These are phyloP conservation scores for Ostrea denselamellosa DNA, from an alignment of 1,140 invertebrate species.

Conservation along the genomic window DNA sequence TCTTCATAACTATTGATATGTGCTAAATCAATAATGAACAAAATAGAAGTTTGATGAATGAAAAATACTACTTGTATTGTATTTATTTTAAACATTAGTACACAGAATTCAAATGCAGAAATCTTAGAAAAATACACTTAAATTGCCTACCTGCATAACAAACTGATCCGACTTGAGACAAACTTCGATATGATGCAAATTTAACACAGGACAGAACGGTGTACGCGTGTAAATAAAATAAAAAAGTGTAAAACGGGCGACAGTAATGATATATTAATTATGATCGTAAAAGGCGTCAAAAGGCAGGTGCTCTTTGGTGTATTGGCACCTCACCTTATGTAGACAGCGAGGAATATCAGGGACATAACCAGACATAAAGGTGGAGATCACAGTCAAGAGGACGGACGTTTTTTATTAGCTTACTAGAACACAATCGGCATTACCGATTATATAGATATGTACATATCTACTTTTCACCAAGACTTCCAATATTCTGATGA, in stretches of 20 bases:
- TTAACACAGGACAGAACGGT: background rate
- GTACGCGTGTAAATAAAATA: slow-evolving; percentile 30
- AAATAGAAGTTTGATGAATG: no score
- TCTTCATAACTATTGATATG: no score
- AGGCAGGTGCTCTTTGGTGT: slow-evolving; percentile 11
- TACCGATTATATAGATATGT: background rate
- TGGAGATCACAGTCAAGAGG: background rate
- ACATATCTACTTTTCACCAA: background rate
- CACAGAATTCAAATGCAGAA: no score
- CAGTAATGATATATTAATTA: slow-evolving; percentile 35
- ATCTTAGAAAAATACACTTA: no score
- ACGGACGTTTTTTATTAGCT: slow-evolving; percentile 13
- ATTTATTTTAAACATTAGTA: no score
- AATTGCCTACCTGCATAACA: slow-evolving; percentile 2
- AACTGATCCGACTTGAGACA: background rate
- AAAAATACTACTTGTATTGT: no score
- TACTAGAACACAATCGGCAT: background rate
- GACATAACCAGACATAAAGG: background rate
- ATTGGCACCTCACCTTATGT: background rate
- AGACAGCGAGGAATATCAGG: background rate
- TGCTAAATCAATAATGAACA: no score
- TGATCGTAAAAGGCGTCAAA: slow-evolving; percentile 29
- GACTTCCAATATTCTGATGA: background rate
- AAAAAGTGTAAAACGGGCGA: slow-evolving; percentile 35
- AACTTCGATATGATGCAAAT: slow-evolving; percentile 3